Base-by-base conservation (phyloP, 2,113 vertebrate species). In the Narcine bancroftii region DNA sequence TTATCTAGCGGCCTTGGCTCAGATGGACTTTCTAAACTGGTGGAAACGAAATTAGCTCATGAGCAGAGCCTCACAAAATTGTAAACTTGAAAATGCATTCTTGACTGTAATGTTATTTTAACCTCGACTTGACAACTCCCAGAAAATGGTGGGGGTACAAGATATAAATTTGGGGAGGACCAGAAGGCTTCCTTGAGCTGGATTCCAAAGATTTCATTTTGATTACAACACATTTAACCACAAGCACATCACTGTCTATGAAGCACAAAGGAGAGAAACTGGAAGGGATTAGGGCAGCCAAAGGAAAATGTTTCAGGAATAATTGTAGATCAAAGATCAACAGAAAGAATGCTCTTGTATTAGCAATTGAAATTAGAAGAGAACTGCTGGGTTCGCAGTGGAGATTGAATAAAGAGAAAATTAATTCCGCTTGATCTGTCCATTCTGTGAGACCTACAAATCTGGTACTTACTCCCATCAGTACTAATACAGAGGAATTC, bases 101-200 rank as follows among this genome's bases (percentile, higher is more conserved):
- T 81, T 87, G 53, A 87, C 60, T 60, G 81, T 19, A 87, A 87
- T 33, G 81, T 87, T 60, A n/a, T 87, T 60, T 56, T 87, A 87
- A 87, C 53, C 81, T 87, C 53, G 53, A 87, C 33, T 85, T 63
- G 33, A 33, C 33, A 19, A 87, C 81, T 60, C 33, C 53, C 50
- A 87, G 81, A 26, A 83, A 83, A 83, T 45, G 47, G 26, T 47
- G 50, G 45, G 77, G 79, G 50, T 56, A 83, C 79, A 56, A 83
- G 29, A 53, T 83, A 11, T 24, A 4, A 26, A 83, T 3, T 53
- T 33, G 79, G 9, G 2, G 79, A 53, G 79, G 77, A 45, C 36
- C 15, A 76, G 76, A 24, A 26, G 42, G 42, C 2, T 13, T 81
- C 1, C 26, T 81, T 81, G 15, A 36, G 17, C 5, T 87, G 26